These are phyloP conservation scores for Crenichthys baileyi DNA, from an alignment of 2,797 vertebrate genomes.

Conservation along the genomic window DNA sequence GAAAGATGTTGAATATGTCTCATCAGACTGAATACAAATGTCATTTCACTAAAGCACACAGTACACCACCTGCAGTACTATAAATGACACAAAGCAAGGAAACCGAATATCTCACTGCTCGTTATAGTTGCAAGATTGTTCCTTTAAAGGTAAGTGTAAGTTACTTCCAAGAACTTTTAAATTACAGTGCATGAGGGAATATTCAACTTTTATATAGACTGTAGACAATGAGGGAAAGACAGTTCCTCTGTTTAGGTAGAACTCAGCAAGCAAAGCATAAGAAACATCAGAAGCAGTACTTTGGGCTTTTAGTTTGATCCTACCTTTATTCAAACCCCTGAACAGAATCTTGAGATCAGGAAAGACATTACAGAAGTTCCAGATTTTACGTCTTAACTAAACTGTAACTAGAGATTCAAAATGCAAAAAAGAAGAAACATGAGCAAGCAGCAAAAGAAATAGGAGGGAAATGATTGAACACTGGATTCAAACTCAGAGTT, in stretches of 20 bases:
- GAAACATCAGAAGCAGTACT: background rate
- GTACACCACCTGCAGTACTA: background rate
- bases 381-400: background rate
- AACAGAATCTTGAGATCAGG: background rate
- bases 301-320: slow-evolving; percentile 1
- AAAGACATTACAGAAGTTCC: background rate
- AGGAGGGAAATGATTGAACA: background rate
- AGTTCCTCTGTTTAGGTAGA: background rate
- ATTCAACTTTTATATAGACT: background rate
- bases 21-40: background rate
- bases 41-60: background rate
- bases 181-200: background rate
- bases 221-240: background rate
- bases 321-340: background rate
- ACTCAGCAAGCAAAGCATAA: background rate
- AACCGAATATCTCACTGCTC: background rate
- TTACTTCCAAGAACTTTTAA: background rate
- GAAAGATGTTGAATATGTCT: background rate
- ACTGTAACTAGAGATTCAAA: background rate
- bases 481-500: background rate
- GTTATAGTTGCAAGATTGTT: background rate
- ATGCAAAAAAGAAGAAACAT: background rate
- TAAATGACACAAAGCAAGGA: background rate
- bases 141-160: background rate
- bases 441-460: background rate